Base-by-base conservation (phyloP, 92 coral and sea anemone species). In the Zoanthus solanderi region DNA sequence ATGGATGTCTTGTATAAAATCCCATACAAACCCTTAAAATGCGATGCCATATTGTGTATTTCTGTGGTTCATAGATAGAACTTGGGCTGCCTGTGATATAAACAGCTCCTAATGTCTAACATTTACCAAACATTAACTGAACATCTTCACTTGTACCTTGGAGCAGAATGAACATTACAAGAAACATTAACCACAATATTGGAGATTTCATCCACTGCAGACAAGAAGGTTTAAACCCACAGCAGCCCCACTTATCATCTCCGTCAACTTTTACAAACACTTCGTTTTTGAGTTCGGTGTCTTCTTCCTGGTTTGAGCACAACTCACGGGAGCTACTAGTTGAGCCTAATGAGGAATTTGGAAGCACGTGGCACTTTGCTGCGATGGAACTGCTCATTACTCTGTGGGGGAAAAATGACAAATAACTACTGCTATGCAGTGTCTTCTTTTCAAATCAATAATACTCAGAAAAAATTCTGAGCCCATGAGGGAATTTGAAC, bases 191-290 rank as follows among this genome's bases (percentile, higher is more conserved):
- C 56, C 71, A 88, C 57, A 69, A 71, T 13, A 71, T 88, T 12
- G 91, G 87, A 5, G 86, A 71, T 50, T 88, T 88, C n/a, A 88
- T 58, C 83, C 87, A 88, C 37, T 88, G 91, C 11, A 88, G 63
- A 57, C 91, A 88, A 1, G 13, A 17, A 4, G 87, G 91, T 58
- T 73, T 88, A 9, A 88, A 88, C 30, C 81, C 75, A 28, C 83
- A 72, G 87, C 91, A 88, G 60, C 91, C 87, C 78, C 80, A 88
- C 71, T 60, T 61, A 67, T 67, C 12, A 2, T 23, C 37, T 67
- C 12, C 9, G 23, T 30, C 34, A 6, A 10, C 0, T 8, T 13
- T 67, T 2, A 67, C 72, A 67, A 67, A 67, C 34, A 67, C 72
- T 1, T 67, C 72, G 37, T 67, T 12, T 7, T 7, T 23, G n/a